Conservation (phyloP, 2,797 vertebrate species). For the Lithobates sylvaticus region DNA sequence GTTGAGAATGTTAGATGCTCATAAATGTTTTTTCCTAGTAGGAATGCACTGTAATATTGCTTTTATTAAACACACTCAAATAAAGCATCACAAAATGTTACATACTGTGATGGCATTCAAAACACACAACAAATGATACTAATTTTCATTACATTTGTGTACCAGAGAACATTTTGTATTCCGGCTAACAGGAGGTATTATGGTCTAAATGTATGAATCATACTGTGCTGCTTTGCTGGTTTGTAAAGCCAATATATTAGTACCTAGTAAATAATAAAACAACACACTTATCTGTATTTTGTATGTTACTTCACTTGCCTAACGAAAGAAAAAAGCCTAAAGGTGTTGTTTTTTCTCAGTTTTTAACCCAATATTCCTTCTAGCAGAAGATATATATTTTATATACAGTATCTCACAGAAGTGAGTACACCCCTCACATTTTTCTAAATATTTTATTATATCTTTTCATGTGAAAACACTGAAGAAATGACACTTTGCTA, state of each 20-base stretch:
- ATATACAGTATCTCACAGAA: too few species aligned
- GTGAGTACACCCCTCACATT: too few species aligned
- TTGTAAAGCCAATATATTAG: background rate
- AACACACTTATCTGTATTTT: background rate
- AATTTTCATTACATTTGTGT: conserved; percentile 31
- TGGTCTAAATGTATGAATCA: conserved; percentile 14
- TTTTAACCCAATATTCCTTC: too few species aligned
- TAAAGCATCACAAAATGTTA: conserved; percentile 17
- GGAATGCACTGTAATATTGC: conserved; percentile 30
- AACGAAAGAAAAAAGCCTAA: background rate
- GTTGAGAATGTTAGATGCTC: conserved; percentile 19
- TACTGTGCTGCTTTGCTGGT: background rate
- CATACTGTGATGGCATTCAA: conserved; percentile 21
- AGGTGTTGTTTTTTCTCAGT: too few species aligned
- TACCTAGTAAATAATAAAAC: background rate
- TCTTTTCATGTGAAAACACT: too few species aligned
- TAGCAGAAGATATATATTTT: too few species aligned
- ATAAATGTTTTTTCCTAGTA: conserved; percentile 41
- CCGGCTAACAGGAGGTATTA: background rate
- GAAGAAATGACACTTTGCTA: too few species aligned
- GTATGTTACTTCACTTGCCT: background rate
- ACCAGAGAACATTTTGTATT: conserved; percentile 10
- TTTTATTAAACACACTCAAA: conserved; percentile 1
- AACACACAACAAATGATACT: conserved; percentile 25
- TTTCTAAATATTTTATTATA: too few species aligned